These are phyloP conservation scores for Leuciscus waleckii DNA, from an alignment of 2,797 vertebrate species.

Conservation along the genomic window DNA sequence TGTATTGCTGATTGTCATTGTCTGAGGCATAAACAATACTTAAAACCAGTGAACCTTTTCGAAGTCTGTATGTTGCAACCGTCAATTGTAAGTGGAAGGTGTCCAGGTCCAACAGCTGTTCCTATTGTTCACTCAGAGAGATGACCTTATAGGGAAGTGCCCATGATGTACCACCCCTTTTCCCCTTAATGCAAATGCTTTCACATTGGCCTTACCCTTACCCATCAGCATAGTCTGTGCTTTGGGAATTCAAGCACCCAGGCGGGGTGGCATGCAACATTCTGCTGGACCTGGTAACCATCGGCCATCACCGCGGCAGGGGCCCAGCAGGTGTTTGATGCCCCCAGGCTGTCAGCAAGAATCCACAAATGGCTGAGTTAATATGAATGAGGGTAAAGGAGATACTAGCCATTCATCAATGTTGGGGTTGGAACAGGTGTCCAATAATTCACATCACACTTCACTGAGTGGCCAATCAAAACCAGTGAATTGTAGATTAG, in stretches of 20 bases:
- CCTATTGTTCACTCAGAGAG: slow-evolving; percentile 23
- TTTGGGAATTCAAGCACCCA: slow-evolving; percentile 82
- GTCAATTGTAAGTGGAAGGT: not conserved
- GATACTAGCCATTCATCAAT: not conserved
- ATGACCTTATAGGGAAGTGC: slow-evolving; percentile 31
- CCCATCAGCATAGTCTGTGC: slow-evolving; percentile 71
- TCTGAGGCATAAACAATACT: not conserved
- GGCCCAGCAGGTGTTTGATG: slow-evolving; percentile 15
- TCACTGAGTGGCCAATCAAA: slow-evolving; percentile 1
- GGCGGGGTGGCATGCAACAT: slow-evolving; percentile 79
- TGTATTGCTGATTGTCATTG: not conserved
- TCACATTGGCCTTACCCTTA: slow-evolving; percentile 64
- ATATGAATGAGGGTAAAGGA: slow-evolving; percentile 2
- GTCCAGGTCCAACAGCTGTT: slow-evolving; percentile 29
- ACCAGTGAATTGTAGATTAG: not conserved
- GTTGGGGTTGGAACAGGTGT: not conserved
- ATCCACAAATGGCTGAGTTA: not conserved
- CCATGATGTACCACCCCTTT: slow-evolving; percentile 26
- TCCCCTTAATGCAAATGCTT: not conserved
- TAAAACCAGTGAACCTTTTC: not conserved
- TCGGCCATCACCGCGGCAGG: slow-evolving; percentile 68
- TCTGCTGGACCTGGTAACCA: slow-evolving; percentile 81
- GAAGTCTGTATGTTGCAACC: not conserved
- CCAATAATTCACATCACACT: not conserved
- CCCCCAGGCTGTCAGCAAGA: not conserved